Conservation (phyloP, 92 coral and sea anemone genomes). For the Parazoanthus darwini region DNA sequence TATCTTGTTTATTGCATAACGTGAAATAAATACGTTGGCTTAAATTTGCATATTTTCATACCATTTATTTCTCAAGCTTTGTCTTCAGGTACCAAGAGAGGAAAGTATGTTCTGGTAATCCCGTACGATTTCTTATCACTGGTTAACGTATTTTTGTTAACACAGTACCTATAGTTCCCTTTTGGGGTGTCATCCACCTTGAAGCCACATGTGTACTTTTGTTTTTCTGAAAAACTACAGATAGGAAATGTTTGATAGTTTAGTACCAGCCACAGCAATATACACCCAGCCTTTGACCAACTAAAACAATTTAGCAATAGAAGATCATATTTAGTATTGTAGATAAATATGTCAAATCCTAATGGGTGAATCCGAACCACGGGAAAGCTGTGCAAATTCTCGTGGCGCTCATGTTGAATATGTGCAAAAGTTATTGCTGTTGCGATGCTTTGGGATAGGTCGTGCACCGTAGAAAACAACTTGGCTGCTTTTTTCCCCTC, state of each 20-base stretch:
- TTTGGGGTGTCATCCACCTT: neutral
- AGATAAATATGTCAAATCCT: conserved; percentile 3
- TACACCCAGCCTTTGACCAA: neutral
- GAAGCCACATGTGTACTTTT: neutral
- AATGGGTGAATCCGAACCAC: neutral
- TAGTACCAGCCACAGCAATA: conserved; percentile 3
- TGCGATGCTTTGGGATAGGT: neutral
- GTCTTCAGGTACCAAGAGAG: neutral
- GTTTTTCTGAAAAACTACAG: neutral
- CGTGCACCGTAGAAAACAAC: neutral
- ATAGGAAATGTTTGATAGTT: conserved; percentile 10
- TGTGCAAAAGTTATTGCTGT: neutral
- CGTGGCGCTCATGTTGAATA: conserved; percentile 8
- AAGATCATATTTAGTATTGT: conserved; percentile 2
- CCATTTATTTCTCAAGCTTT: neutral
- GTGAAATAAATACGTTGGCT: neutral
- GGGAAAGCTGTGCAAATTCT: conserved; percentile 2
- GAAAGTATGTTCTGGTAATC: neutral
- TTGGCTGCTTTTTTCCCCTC: neutral
- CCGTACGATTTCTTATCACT: neutral
- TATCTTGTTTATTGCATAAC: neutral
- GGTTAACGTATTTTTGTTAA: neutral
- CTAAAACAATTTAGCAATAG: no score
- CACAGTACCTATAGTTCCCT: neutral
- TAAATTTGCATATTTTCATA: neutral